Evolutionary conservation across 2,888 invertebrate species (phyloP), one percentile per base, ranked within the genome.

Genomic region (Melanostoma scalare): DNA sequence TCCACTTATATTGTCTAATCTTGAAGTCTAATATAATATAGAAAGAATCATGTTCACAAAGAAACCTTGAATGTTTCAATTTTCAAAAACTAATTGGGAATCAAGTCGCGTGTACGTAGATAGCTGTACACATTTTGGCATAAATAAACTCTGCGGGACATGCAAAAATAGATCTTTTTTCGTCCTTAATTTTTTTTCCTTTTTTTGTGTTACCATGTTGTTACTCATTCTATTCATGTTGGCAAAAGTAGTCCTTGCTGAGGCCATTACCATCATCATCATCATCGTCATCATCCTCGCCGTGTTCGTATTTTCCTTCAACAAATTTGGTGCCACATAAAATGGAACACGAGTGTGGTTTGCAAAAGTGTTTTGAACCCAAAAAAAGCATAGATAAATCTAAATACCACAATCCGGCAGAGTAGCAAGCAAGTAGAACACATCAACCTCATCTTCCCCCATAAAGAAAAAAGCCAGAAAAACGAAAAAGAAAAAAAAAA

Each of bases 231-330:
- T 20, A 20, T 20, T 20, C 44, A 69, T 61, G 68, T 56, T 74
- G 36, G 46, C 20, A 42, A n/a, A 52, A 31, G 33, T 55, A 68
- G 50, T 71, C 63, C 63, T 77, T 55, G 67, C 50, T 60, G 44
- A 61, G 72, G 4, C 61, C 61, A 81, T 81, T 76, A 81, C 56
- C 72, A 72, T 67, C 71, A 71, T 60, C 71, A 10, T 31, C 33
- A 6, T 60, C n/a, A 30, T 52, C 35, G 8, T 33, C n/a, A 40
- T 35, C 30, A 9, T 63, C 6, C 38, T 20, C 48, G 6, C 50
- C 44, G 4, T 30, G n/a, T 33, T 55, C 3, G 52, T 35, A 40
- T 53, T 46, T 48, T 31, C 53, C 9, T 33, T 9, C 10, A 46
- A 10, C 35, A 48, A 52, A 35, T 8, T 38, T 10, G 31, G 35